Base-by-base conservation (phyloP, 2,888 invertebrate species). In the Melipona bicolor region DNA sequence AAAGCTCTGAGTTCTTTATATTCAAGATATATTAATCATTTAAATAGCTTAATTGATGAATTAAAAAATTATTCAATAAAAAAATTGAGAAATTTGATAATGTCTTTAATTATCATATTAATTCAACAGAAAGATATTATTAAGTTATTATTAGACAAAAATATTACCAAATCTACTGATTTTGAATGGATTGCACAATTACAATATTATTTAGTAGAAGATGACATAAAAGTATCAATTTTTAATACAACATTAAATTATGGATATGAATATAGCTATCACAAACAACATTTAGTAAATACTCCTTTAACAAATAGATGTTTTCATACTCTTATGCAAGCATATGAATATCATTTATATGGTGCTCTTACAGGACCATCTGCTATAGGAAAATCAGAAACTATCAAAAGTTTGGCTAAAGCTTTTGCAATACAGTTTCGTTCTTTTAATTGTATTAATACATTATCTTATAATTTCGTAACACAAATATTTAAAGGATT, bases 151-250 rank as follows among this genome's bases (percentile, higher is more conserved):
- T 87, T 94, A 4, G 87, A 93, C 0, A 93, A 92, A 71, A 91
- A 93, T 70, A 94, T 95, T 1, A 85, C 92, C 3, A 93, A 93
- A 52, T 94, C 95, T 81, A 94, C 93, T 59, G 96, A 96, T 90
- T 96, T 96, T 88, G 94, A 95, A 80, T 96, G 96, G 96, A 93
- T 95, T 85, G 94, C 95, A 19, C 96, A 96, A 90, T 92, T 96
- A 72, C 94, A 96, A 75, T 96, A 96, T 92, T 96, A 96, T 91
- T 95, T 95, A 93, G 93, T 94, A 76, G 85, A 96, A 94, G 93
- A 95, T 50, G 85, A 91, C 64, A 90, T 95, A 0, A 84, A 90
- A 71, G 94, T 96, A 0, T 93, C 95, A 49, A 95, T 96, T 81
- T 95, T 95, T 49, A 95, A 96, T 89, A 95, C 95, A 9, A 94